These are phyloP conservation scores for Malurus elegans DNA, from an alignment of 2,113 vertebrate genomes.

Conservation along the genomic window DNA sequence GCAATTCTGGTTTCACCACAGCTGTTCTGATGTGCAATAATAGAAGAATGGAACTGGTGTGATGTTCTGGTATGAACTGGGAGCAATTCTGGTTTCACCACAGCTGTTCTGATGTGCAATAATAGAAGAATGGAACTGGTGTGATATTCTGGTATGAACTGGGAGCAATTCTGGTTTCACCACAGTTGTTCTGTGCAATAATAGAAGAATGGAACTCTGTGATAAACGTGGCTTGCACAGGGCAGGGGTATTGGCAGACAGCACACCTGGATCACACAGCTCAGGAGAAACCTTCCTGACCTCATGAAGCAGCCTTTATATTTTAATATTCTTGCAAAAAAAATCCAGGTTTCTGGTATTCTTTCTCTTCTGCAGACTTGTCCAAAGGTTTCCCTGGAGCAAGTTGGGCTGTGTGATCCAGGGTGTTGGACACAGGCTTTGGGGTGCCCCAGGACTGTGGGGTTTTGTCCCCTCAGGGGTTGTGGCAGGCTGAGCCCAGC, in stretches of 20 bases:
- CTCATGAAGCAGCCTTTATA: background rate
- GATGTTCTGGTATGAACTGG: background rate
- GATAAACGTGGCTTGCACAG: background rate
- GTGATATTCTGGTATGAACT: background rate
- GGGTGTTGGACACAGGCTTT: no score
- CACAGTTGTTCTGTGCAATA: background rate
- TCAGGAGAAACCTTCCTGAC: background rate
- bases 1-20: background rate
- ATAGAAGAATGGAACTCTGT: background rate
- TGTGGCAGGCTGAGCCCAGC: background rate
- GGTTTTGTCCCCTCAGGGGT: background rate
- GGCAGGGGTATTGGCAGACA: background rate
- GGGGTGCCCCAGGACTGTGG: no score
- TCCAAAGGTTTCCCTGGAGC: background rate
- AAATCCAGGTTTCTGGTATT: accelerated
- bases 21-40: background rate
- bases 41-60: background rate
- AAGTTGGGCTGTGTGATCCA: background rate
- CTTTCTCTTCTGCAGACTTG: background rate
- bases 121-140: background rate
- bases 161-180: background rate
- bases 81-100: background rate
- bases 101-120: background rate
- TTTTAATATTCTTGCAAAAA: background rate
- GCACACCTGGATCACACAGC: accelerated